Percentiles rank a stretch among this genome's conserved stretches.
These are phyloP conservation scores for Platichthys stellatus DNA, from an alignment of 2,113 vertebrate genomes.

Conservation along the genomic window DNA sequence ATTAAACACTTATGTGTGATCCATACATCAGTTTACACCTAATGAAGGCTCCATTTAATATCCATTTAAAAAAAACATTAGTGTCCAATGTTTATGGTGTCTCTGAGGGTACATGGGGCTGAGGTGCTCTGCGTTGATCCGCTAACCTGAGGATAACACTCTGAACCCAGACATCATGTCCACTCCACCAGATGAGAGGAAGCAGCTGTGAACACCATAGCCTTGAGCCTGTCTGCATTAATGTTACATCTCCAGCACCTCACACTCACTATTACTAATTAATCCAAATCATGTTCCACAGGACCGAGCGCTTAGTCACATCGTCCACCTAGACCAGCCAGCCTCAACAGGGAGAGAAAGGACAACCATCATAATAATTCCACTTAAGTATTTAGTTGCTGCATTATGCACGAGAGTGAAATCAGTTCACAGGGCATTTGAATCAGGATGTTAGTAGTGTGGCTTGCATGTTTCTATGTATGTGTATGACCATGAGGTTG, in stretches of 20 bases:
- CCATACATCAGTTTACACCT: background rate
- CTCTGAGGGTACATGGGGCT: slow-evolving; percentile 1
- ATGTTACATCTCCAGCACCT: slow-evolving; percentile 47
- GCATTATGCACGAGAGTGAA: slow-evolving; percentile 60
- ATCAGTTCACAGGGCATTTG: slow-evolving; percentile 54
- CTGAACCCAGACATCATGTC: background rate
- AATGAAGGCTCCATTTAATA: background rate
- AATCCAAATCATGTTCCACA: slow-evolving; percentile 60
- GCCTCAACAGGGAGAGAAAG: slow-evolving; percentile 25
- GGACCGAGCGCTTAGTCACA: slow-evolving; percentile 7
- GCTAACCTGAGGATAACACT: slow-evolving; percentile 40
- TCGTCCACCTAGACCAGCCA: slow-evolving; percentile 1
- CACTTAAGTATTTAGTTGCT: slow-evolving; percentile 68
- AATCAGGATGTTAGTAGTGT: slow-evolving; percentile 49
- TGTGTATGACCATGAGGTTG: slow-evolving; percentile 19
- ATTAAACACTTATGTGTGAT: background rate
- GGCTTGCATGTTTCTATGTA: slow-evolving; percentile 24
- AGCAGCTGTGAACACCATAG: slow-evolving; percentile 33
- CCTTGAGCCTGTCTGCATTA: slow-evolving; percentile 47
- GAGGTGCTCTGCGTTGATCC: background rate
- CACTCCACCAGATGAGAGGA: slow-evolving; percentile 22
- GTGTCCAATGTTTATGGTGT: background rate
- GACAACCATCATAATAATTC: slow-evolving; percentile 70
- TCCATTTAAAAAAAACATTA: background rate
- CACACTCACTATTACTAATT: slow-evolving; percentile 64